Evolutionary conservation across 2,797 vertebrate genomes (phyloP).

Genomic region (Gastrophryne carolinensis): DNA sequence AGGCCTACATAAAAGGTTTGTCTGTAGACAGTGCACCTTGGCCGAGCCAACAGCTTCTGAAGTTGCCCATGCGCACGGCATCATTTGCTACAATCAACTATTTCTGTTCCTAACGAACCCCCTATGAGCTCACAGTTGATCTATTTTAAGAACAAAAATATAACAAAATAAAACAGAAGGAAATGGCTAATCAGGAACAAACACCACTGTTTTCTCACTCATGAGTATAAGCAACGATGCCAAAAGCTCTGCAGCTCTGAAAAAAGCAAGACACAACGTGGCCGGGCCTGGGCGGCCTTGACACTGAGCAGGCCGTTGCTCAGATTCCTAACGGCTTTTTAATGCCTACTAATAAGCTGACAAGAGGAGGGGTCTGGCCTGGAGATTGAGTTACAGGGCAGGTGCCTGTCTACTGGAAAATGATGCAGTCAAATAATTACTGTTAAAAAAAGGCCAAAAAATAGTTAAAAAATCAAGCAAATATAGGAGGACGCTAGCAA

Average conservation of each 20-base stretch:
- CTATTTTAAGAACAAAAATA: constrained; percentile 61
- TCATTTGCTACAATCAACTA: constrained; percentile 60
- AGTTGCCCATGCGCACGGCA: too few species aligned
- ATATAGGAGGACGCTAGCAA: too few species aligned
- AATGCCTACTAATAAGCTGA: constrained; percentile 22
- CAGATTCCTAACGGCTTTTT: constrained; percentile 14
- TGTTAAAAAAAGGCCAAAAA: too few species aligned
- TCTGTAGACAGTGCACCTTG: too few species aligned
- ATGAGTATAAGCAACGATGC: constrained; percentile 52
- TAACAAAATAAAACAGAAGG: constrained; percentile 61
- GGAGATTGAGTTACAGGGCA: constrained; percentile 31
- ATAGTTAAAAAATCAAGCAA: too few species aligned
- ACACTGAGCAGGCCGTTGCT: constrained; percentile 46
- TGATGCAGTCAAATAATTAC: neutral
- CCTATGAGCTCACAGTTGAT: constrained; percentile 62
- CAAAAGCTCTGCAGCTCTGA: constrained; percentile 56
- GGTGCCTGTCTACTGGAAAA: constrained; percentile 35
- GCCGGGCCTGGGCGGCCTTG: constrained; percentile 28
- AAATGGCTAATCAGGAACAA: constrained; percentile 55
- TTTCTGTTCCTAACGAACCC: constrained; percentile 59
- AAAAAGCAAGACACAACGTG: constrained; percentile 44
- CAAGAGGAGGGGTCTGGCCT: constrained; percentile 23
- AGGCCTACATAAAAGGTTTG: too few species aligned
- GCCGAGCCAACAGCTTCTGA: too few species aligned
- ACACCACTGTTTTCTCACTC: constrained; percentile 51